These are phyloP conservation scores for Prenolepis imparis DNA, from an alignment of 2,888 invertebrate genomes.

Conservation along the genomic window DNA sequence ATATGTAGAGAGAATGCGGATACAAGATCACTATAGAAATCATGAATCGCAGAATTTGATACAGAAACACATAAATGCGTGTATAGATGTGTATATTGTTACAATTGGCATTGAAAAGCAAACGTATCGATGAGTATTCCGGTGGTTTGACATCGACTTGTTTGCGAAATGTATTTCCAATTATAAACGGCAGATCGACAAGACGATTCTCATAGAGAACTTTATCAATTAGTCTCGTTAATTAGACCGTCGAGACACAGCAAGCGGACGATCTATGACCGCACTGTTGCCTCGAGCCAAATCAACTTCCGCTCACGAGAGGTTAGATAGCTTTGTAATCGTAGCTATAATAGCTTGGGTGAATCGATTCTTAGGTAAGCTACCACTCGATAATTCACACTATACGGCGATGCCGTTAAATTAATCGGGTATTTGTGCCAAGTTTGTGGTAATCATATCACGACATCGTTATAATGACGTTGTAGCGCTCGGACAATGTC, in stretches of 20 bases:
- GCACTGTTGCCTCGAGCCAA: constrained; percentile 66
- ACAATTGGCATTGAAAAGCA: constrained; percentile 31
- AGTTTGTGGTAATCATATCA: constrained; percentile 8
- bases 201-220: constrained; percentile 70
- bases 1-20: not conserved
- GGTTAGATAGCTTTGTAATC: constrained; percentile 70
- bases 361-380: constrained; percentile 66
- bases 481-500: not conserved
- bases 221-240: constrained; percentile 76
- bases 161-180: constrained; percentile 61
- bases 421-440: constrained; percentile 59
- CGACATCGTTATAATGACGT: constrained; percentile 48
- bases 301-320: constrained; percentile 69
- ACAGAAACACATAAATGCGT: not conserved
- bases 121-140: constrained; percentile 27
- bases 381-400: constrained; percentile 57
- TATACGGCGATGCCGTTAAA: constrained; percentile 65
- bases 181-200: constrained; percentile 64
- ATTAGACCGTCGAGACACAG: constrained; percentile 70
- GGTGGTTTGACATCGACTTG: constrained; percentile 25
- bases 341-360: constrained; percentile 54
- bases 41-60: not conserved
- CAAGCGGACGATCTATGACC: constrained; percentile 66
- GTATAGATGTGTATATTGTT: constrained; percentile 16
- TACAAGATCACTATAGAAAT: constrained; percentile 7